phyloP scores from a whole-genome alignment of 2,888 invertebrate species.

The Ormyrus nitidulus region DNA sequence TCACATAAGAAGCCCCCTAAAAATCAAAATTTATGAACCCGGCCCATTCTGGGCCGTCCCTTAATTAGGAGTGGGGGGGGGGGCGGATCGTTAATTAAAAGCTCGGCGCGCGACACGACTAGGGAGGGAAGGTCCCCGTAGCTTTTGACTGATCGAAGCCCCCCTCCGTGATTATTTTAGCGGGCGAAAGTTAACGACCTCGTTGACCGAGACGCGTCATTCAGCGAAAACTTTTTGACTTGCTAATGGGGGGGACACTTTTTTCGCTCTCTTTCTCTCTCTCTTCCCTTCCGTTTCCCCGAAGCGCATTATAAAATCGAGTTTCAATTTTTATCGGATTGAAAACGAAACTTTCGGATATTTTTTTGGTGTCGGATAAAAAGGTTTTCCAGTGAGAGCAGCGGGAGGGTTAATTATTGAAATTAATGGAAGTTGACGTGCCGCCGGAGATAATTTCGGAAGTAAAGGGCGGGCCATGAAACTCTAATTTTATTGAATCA shows the following conservation, averaged over 20 bases:
- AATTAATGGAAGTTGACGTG: too few relatives aligned
- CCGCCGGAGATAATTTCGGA: too few relatives aligned
- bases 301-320: constrained; percentile 31
- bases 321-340: not conserved
- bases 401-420: too few relatives aligned
- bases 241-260: constrained; percentile 17
- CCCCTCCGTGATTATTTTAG: constrained; percentile 58
- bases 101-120: constrained; percentile 50
- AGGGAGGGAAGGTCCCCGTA: too few relatives aligned
- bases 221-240: constrained; percentile 35
- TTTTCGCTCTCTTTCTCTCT: not conserved
- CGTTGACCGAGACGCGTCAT: constrained; percentile 44
- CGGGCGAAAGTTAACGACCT: constrained; percentile 62
- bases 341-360: not conserved
- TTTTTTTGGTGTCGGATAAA: too few relatives aligned
- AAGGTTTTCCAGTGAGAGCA: too few relatives aligned
- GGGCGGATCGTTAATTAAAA: constrained; percentile 71
- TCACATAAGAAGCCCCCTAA: not conserved
- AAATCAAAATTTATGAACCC: constrained; percentile 41
- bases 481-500: too few relatives aligned
- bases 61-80: constrained; percentile 62
- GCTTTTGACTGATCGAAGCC: too few relatives aligned
- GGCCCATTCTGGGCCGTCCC: constrained; percentile 37
- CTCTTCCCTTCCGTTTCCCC: too few relatives aligned
- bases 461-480: too few relatives aligned